Evolutionary conservation across 2,113 vertebrate genomes (phyloP).

Genomic region (Setophaga coronata): DNA sequence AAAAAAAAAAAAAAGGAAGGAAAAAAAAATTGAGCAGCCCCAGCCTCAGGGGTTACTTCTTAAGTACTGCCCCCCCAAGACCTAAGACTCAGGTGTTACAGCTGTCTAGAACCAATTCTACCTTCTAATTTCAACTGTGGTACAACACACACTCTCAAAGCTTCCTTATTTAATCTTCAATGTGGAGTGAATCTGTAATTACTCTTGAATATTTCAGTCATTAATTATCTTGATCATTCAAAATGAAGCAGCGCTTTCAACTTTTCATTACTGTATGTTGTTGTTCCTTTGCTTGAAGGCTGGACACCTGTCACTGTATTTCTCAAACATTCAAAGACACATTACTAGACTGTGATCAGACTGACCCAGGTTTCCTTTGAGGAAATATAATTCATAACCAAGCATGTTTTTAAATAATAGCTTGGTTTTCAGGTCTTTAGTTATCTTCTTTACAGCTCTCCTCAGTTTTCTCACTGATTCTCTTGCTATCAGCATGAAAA

Average conservation of each 20-base stretch:
- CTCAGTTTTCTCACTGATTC: background rate
- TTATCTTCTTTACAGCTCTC: background rate
- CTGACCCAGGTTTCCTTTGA: background rate
- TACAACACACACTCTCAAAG: accelerated
- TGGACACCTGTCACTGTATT: background rate
- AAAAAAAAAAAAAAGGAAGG: too few species aligned
- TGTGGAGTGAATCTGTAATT: background rate
- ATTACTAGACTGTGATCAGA: background rate
- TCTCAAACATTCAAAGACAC: background rate
- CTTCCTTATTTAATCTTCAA: background rate
- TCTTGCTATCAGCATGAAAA: background rate
- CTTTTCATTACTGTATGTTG: background rate
- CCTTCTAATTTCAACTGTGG: background rate
- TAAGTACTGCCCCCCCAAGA: background rate
- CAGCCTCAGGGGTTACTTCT: accelerated
- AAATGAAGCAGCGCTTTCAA: background rate
- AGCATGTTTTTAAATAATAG: background rate
- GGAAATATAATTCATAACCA: background rate
- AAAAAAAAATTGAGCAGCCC: accelerated
- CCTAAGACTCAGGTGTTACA: background rate
- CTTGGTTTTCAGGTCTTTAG: background rate
- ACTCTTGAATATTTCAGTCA: background rate
- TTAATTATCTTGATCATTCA: background rate
- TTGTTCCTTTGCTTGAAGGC: background rate
- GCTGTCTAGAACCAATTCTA: background rate